These are phyloP conservation scores for Petrocephalus schoutedeni DNA, from an alignment of 2,797 vertebrate genomes.

Conservation along the genomic window DNA sequence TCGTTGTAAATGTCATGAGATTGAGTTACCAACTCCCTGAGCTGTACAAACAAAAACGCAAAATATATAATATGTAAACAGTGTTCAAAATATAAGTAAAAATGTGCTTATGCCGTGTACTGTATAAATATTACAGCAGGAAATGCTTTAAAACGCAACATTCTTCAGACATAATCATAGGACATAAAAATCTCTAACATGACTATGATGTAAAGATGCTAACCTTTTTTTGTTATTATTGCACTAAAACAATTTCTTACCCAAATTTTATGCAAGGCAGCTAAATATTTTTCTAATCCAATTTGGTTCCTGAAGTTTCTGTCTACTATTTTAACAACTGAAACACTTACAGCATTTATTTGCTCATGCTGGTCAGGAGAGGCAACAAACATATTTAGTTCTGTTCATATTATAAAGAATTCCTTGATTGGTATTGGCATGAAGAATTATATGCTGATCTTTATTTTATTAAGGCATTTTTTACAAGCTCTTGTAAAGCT, in stretches of 20 bases:
- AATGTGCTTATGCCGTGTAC: background rate
- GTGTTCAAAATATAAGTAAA: background rate
- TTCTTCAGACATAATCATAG: background rate
- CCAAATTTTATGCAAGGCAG: background rate
- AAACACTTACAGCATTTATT: background rate
- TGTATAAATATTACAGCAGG: background rate
- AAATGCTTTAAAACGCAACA: background rate
- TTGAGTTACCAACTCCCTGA: background rate
- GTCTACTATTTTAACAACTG: background rate
- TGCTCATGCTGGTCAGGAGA: background rate
- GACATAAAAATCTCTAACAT: background rate
- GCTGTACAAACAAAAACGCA: background rate
- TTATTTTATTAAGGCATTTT: background rate
- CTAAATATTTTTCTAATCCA: background rate
- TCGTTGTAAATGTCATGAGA: background rate
- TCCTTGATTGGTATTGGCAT: background rate
- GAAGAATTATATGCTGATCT: background rate
- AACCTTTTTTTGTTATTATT: background rate
- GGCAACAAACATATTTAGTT: background rate
- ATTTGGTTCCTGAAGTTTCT: background rate
- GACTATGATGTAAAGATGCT: background rate
- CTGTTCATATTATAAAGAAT: background rate
- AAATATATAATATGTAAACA: background rate
- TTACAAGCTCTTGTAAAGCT: background rate
- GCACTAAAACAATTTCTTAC: background rate